Evolutionary conservation across 2,797 vertebrate species (phyloP).

Genomic region (Enteromius afrohamiltoni): DNA sequence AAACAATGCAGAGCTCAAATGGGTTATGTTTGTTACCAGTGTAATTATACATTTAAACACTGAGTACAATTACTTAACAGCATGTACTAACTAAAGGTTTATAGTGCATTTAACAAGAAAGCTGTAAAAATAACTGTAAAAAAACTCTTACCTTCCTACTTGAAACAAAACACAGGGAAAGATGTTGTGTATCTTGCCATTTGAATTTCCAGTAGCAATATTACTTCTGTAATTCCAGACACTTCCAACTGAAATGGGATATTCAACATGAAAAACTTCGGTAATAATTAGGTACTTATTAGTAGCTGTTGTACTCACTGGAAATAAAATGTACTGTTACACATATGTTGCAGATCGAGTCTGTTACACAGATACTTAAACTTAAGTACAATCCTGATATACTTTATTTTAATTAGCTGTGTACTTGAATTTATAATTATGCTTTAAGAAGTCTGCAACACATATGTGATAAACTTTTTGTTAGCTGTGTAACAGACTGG

Average conservation of each 20-base stretch:
- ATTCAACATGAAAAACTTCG: neutral
- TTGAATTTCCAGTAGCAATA: neutral
- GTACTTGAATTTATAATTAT: too few species aligned
- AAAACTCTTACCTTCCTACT: neutral
- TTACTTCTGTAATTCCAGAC: neutral
- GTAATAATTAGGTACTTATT: too few species aligned
- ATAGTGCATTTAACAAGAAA: neutral
- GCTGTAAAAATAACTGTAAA: too few species aligned
- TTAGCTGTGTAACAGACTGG: too few species aligned
- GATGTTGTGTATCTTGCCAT: neutral
- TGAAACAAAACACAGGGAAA: neutral
- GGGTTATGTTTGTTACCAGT: neutral
- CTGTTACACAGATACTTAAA: too few species aligned
- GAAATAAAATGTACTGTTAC: too few species aligned
- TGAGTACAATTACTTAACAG: neutral
- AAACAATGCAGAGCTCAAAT: conserved; percentile 65
- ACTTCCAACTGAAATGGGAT: neutral
- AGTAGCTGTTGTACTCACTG: too few species aligned
- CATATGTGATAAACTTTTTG: too few species aligned
- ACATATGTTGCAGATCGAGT: too few species aligned
- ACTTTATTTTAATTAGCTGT: too few species aligned
- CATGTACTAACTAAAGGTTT: neutral
- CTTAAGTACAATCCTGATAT: too few species aligned
- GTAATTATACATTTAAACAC: neutral
- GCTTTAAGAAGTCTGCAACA: too few species aligned